Evolutionary conservation across 2,888 invertebrate genomes (phyloP).

Genomic region (Limnephilus lunatus): DNA sequence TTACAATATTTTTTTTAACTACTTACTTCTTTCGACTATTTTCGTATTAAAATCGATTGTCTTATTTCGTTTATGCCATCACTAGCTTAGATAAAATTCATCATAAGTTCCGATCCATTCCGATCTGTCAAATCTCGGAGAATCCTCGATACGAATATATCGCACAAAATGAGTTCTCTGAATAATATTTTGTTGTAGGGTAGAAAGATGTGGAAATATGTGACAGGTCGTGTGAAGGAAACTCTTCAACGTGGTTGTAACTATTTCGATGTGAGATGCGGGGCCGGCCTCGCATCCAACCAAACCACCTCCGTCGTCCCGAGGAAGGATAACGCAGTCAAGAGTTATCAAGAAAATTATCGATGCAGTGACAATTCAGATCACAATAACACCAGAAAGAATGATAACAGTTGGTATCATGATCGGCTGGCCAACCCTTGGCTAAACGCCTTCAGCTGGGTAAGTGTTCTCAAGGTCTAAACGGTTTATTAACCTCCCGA

Average conservation of each 20-base stretch:
- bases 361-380: constrained; percentile 69
- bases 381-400: constrained; percentile 70
- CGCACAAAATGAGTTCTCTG: not conserved
- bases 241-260: constrained; percentile 75
- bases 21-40: not conserved
- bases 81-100: not conserved
- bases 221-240: constrained; percentile 75
- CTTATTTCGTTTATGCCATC: not conserved
- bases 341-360: constrained; percentile 69
- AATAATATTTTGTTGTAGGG: not conserved
- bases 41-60: not conserved
- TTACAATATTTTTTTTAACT: too few species aligned
- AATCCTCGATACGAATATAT: not conserved
- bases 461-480: constrained; percentile 67
- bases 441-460: constrained; percentile 78
- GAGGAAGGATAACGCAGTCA: constrained; percentile 68
- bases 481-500: not conserved
- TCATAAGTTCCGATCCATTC: not conserved
- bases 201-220: constrained; percentile 77
- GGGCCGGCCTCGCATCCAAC: constrained; percentile 70
- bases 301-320: constrained; percentile 62
- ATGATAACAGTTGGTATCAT: constrained; percentile 73
- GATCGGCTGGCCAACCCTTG: constrained; percentile 73
- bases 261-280: constrained; percentile 75
- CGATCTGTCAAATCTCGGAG: not conserved